Base-by-base conservation (phyloP, 1,140 invertebrate genomes). In the Heliconius hewitsoni region DNA sequence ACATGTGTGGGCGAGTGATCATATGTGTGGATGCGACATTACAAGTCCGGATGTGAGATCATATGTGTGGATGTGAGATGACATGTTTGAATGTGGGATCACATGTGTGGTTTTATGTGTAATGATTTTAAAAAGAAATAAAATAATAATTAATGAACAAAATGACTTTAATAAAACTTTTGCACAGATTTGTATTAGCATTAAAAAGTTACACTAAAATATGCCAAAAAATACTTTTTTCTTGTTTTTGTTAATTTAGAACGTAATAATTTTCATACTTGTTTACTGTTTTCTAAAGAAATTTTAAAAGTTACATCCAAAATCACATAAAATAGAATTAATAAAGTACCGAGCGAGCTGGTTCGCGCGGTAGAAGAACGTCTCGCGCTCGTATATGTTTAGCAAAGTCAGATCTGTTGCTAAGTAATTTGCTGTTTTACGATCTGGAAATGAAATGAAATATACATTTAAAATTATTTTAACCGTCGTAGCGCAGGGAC, bases 371-470 rank as follows among this genome's bases (percentile, higher is more conserved):
- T 79, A 86, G 72, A 76, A 81, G 81, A 90, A 88, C 0, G 82
- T 83, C 23, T 93, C 91, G n/a, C 89, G 76, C 57, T 92, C 90
- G 83, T 81, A 93, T 46, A 90, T 89, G 72, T 90, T 87, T 27
- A 91, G 46, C 18, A 84, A 73, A 1, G 83, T 85, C 0, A 87
- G 78, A 46, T 93, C 90, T 16, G 19, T 81, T 8, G 89, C 84
- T 30, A 93, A 74, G 82, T 84, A 91, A 0, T 87, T 84, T 0
- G 77, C 79, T 8, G 91, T 91, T 75, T 78, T 73, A 3, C 39
- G 34, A 80, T 93, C 91, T 93, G 85, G 1, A 66, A 66, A n/a
- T 30, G 4, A 30, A 66, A 66, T 23, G 27, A 46, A 46, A 46
- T 16, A 4, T 46, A 16, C 9, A 46, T 46, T 46, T 16, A 46